These are phyloP conservation scores for Neolamprologus hecqui DNA, from an alignment of 2,113 vertebrate species.

Conservation along the genomic window DNA sequence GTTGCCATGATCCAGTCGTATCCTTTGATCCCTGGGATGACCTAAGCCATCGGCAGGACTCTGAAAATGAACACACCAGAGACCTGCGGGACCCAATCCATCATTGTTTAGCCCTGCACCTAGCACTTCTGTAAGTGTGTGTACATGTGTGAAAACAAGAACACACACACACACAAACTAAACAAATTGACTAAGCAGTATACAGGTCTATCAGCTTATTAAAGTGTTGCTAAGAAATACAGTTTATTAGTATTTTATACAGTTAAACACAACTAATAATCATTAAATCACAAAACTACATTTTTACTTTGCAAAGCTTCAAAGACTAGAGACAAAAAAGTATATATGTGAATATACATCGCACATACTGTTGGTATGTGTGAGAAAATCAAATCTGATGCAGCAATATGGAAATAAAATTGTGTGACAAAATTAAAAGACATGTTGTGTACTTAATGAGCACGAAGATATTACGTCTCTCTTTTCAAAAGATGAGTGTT, in stretches of 20 bases:
- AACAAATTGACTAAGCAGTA: not conserved
- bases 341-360: not conserved
- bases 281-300: not conserved
- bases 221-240: not conserved
- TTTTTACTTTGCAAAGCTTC: not conserved
- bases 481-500: constrained; percentile 38
- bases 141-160: not conserved
- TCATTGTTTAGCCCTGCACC: constrained; percentile 32
- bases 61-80: constrained; percentile 54
- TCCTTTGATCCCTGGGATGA: constrained; percentile 63
- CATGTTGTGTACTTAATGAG: constrained; percentile 9
- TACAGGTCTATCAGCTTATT: not conserved
- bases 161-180: not conserved
- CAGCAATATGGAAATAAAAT: not conserved
- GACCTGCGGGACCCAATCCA: constrained; percentile 47
- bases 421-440: constrained; percentile 33
- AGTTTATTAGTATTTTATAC: not conserved
- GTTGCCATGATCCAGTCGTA: constrained; percentile 38
- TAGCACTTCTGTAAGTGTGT: not conserved
- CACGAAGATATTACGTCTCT: constrained; percentile 16
- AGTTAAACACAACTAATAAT: not conserved
- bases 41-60: constrained; percentile 39
- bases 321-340: not conserved
- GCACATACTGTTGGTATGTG: too few species aligned
- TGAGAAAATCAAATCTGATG: not conserved